These are phyloP conservation scores for Phytoseiulus persimilis DNA, from an alignment of 2,888 invertebrate species.

Conservation along the genomic window DNA sequence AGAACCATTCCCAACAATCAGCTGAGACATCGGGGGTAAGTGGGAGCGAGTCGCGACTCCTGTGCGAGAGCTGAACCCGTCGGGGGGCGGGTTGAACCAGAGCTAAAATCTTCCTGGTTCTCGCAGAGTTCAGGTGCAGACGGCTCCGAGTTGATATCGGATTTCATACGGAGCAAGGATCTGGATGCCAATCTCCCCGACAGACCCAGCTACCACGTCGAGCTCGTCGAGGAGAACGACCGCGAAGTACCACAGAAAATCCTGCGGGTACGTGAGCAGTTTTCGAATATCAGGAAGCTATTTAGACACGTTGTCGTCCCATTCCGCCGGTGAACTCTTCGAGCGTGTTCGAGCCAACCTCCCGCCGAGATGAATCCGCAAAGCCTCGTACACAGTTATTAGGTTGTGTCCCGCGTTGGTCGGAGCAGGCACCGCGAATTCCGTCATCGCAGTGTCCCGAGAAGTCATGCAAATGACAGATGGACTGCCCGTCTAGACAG, in stretches of 20 bases:
- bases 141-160: constrained; percentile 24
- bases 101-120: neutral
- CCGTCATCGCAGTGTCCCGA: neutral
- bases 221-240: constrained; percentile 32
- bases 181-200: constrained; percentile 18
- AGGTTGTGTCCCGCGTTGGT: neutral
- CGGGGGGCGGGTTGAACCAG: too few relatives aligned
- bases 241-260: constrained; percentile 32
- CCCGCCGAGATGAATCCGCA: neutral
- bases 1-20: constrained; percentile 23
- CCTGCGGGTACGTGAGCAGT: neutral
- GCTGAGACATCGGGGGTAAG: constrained; percentile 32
- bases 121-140: constrained; percentile 14
- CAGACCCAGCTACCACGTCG: constrained; percentile 30
- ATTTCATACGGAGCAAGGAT: constrained; percentile 32
- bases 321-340: neutral
- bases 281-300: too few relatives aligned
- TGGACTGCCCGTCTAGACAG: neutral
- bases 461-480: neutral
- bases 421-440: neutral
- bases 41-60: neutral
- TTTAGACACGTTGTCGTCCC: too few relatives aligned
- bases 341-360: neutral
- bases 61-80: too few relatives aligned
- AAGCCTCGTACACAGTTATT: neutral